These are phyloP conservation scores for Agrilus planipennis DNA, from an alignment of 1,140 invertebrate species.

Conservation along the genomic window DNA sequence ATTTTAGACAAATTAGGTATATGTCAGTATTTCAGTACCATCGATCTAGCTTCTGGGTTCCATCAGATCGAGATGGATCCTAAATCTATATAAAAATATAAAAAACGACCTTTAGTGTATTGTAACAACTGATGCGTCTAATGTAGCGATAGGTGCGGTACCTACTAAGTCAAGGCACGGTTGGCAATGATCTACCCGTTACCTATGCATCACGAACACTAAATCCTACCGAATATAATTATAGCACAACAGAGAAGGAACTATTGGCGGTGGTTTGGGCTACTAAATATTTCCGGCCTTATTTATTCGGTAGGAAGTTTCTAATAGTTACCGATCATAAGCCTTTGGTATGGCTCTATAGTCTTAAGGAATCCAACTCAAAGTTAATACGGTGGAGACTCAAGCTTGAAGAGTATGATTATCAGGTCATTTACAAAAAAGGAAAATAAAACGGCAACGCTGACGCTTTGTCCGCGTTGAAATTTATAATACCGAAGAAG, in stretches of 20 bases:
- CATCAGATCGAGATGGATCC: no score
- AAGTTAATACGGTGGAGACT: neutral
- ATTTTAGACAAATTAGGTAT: no score
- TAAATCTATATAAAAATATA: slow-evolving; percentile 14
- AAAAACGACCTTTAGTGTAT: slow-evolving; percentile 11
- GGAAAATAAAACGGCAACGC: neutral
- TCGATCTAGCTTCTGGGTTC: no score
- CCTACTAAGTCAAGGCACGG: no score
- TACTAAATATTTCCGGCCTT: slow-evolving; percentile 1
- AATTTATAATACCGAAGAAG: neutral
- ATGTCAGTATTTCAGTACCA: no score
- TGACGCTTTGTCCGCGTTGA: neutral
- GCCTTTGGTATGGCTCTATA: neutral
- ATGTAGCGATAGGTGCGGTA: slow-evolving; percentile 6
- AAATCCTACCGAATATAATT: neutral
- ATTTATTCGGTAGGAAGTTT: slow-evolving; percentile 1
- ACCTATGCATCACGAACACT: slow-evolving; percentile 10
- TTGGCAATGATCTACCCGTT: no score
- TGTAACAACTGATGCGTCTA: slow-evolving; percentile 9
- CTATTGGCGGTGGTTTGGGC: slow-evolving; percentile 1
- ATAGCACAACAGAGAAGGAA: neutral
- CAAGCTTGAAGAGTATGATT: neutral
- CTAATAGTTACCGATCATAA: neutral
- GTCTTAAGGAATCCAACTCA: neutral
- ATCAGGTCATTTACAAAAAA: neutral